Percentiles rank a stretch among this genome's conserved stretches.
Evolutionary conservation across 2,888 invertebrate species (phyloP).

Genomic region (Sinotaia quadrata): DNA sequence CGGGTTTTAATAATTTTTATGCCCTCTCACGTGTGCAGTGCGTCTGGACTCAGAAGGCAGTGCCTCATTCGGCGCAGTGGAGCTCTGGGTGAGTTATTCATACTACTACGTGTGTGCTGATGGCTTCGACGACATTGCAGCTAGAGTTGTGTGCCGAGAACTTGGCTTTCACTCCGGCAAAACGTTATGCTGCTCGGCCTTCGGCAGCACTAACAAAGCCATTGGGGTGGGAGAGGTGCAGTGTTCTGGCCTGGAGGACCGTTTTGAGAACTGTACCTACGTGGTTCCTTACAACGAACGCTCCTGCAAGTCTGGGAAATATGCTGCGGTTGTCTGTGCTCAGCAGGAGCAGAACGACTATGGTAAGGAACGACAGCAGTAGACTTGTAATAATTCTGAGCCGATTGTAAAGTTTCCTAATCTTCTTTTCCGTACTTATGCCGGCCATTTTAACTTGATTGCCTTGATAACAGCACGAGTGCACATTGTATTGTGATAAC

Average conservation of each 20-base stretch:
- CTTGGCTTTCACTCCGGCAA: constrained; percentile 22
- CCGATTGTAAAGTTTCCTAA: too few relatives aligned
- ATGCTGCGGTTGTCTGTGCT: constrained; percentile 62
- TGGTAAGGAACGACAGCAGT: constrained; percentile 13
- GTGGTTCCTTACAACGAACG: constrained; percentile 3
- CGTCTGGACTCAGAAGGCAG: too few relatives aligned
- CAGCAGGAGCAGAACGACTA: constrained; percentile 10
- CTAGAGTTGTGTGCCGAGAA: constrained; percentile 18
- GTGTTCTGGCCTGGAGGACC: constrained; percentile 73
- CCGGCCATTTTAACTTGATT: too few relatives aligned
- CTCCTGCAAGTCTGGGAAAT: constrained; percentile 40
- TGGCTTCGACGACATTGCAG: constrained; percentile 28
- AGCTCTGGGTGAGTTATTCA: constrained; percentile 40
- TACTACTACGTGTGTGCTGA: constrained; percentile 36
- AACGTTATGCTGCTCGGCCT: constrained; percentile 25
- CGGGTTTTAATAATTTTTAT: too few relatives aligned
- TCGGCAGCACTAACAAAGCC: not conserved
- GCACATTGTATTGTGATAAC: too few relatives aligned
- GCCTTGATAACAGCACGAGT: too few relatives aligned
- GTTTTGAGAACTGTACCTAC: constrained; percentile 43
- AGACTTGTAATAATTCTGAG: too few relatives aligned
- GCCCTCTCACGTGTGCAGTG: too few relatives aligned
- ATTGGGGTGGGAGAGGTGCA: constrained; percentile 59
- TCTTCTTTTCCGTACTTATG: too few relatives aligned
- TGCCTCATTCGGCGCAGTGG: constrained; percentile 45